A percentile compares a stretch with the other conserved stretches of the same genome.
These are phyloP conservation scores for Apis laboriosa DNA, from an alignment of 1,140 invertebrate genomes.

Conservation along the genomic window DNA sequence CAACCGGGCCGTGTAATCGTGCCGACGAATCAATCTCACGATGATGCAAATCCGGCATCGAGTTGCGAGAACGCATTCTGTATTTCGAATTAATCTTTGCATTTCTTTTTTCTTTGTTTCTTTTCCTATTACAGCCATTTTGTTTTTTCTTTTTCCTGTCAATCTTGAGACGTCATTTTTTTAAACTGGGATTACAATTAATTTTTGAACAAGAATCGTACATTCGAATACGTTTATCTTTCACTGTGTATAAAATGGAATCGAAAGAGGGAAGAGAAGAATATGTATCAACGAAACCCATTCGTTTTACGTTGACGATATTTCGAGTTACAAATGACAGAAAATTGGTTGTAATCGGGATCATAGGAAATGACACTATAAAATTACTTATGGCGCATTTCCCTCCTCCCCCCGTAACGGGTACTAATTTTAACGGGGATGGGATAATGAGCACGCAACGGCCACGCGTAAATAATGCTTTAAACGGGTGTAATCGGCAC, in stretches of 20 bases:
- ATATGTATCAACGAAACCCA: conserved; percentile 52
- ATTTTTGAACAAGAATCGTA: no score
- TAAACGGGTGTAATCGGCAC: conserved; percentile 55
- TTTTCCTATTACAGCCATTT: no score
- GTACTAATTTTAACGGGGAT: conserved; percentile 67
- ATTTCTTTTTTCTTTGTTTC: no score
- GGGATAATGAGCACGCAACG: conserved; percentile 66
- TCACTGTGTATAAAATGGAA: no score
- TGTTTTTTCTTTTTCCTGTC: no score
- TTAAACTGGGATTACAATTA: no score
- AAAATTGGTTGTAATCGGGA: conserved; percentile 65
- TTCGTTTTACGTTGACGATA: conserved; percentile 31
- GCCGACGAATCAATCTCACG: conserved; percentile 8
- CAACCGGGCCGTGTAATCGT: conserved; percentile 10
- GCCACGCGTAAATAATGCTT: conserved; percentile 46
- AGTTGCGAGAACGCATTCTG: background rate
- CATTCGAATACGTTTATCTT: no score
- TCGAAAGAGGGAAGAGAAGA: background rate
- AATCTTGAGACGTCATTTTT: no score
- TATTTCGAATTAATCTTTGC: no score
- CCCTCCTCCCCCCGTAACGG: conserved; percentile 22
- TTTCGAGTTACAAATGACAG: conserved; percentile 57
- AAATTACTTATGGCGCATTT: conserved; percentile 69
- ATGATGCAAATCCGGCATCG: conserved; percentile 36
- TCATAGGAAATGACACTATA: conserved; percentile 65